Evolutionary conservation across 1,140 invertebrate species (phyloP), one percentile per base, ranked within the genome.

Genomic region (Panagrolaimus sp.): DNA sequence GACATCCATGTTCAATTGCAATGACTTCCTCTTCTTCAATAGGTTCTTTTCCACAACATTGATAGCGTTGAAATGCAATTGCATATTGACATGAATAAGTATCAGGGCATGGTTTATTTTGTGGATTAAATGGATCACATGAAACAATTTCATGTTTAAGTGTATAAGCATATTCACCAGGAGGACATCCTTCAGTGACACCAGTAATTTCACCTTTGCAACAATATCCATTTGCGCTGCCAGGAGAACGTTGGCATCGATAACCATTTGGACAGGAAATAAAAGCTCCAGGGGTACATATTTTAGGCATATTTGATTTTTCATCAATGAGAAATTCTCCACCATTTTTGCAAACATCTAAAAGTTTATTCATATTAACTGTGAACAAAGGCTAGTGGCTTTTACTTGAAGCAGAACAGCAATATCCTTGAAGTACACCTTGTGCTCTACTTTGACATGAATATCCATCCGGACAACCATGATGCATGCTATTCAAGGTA

Each of bases 11-110:
- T 64, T 72, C 71, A 14, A 53, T 44, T 51, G 42, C 20, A 62
- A 65, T 69, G 16, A 73, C 57, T 47, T 78, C 76, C 38, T 78
- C 77, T 51, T 78, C 76, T 20, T 76, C 77, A 42, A 78, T 73
- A 2, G 76, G 72, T 47, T 75, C 74, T 62, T 79, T 81, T 16
- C 78, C 78, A 51, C 78, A 80, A 45, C 79, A 80, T 63, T 80
- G 78, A 45, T 80, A 80, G 4, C 78, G 68, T 47, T 80, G 79
- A 66, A 74, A 76, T 20, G 70, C 68, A 20, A 74, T 63, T 9
- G 78, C 71, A 31, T 78, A 80, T 64, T 80, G 78, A 38, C 78
- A 80, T 8, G 71, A 68, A 68, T 75, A 79, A 13, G 48, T 64
- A n/a, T 48, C 43, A 16, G 77, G 76, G 45, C 75, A 77, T 16